Evolutionary conservation across 1,140 invertebrate species (phyloP), one percentile per base, ranked within the genome.

Genomic region (Danaus melanippus): DNA sequence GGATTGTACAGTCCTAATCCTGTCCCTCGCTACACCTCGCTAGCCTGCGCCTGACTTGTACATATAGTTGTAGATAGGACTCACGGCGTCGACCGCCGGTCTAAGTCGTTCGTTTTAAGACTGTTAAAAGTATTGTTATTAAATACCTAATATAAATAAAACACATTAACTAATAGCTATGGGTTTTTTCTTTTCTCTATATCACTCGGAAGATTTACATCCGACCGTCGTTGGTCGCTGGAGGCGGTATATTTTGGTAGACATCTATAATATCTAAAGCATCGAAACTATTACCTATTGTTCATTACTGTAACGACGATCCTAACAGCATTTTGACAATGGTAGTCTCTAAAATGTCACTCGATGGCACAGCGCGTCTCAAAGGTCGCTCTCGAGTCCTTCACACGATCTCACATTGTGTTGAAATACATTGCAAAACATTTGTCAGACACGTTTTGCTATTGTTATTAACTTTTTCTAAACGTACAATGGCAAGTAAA

Each of bases 41-140:
- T 86, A 50, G 82, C 80, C 9, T 84, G 79, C 67, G 83, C 74
- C 49, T 84, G 63, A 80, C 49, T 62, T 85, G 80, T 86, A 86
- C 50, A 86, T 84, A 32, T 7, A 15, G 79, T 56, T 79, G 79
- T 84, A 81, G 59, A 82, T 80, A 83, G 46, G 62, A 70, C 58
- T 60, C 60, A 60, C 53, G 75, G 81, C 72, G 77, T 78, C 64
- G 72, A 82, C 58, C 78, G 79, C 74, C 64, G 61, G 47, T 60
- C 79, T 79, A 77, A 86, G 80, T 86, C 83, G 80, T 81, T 79
- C 62, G 74, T 76, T 81, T 74, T 86, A 86, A 86, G 83, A 86
- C 80, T 86, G 83, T 86, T 86, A 84, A 76, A 83, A 84, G 78
- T 86, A 86, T 86, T 86, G 78, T 83, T 83, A 81, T 78, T 76